Percentiles rank a stretch among this genome's conserved stretches.
phyloP scores from a whole-genome alignment of 2,888 invertebrate species.

The Andrena bicolor region DNA sequence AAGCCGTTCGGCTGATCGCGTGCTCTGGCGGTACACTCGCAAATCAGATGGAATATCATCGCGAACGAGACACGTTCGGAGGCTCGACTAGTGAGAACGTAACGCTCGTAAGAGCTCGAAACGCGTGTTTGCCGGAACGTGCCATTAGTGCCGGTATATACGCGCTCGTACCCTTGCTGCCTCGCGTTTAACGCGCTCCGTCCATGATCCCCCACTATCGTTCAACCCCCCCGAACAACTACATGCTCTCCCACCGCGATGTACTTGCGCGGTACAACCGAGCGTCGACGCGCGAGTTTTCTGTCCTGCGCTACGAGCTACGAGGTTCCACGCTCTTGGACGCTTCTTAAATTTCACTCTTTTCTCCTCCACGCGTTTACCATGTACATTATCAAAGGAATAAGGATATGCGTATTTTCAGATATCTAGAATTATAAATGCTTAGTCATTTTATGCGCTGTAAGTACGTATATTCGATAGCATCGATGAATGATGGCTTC shows the following conservation, averaged over 20 bases:
- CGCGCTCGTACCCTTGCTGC: constrained; percentile 48
- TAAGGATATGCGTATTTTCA: background rate
- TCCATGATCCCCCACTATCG: constrained; percentile 43
- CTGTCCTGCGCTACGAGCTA: background rate
- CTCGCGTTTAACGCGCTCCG: constrained; percentile 45
- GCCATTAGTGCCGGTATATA: constrained; percentile 71
- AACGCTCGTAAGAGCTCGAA: constrained; percentile 48
- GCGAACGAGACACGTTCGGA: constrained; percentile 26
- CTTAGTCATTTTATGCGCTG: too few species aligned
- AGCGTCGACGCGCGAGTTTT: background rate
- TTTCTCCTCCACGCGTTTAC: background rate
- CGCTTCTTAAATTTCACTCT: background rate
- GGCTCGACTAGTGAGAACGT: constrained; percentile 35
- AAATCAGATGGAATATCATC: constrained; percentile 47
- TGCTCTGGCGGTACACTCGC: constrained; percentile 53
- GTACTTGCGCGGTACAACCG: constrained; percentile 38
- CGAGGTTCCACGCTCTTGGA: background rate
- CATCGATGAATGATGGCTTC: too few species aligned
- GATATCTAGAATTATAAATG: background rate
- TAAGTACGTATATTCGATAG: too few species aligned
- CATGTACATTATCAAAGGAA: too few species aligned
- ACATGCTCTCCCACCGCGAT: constrained; percentile 42
- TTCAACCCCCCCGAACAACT: constrained; percentile 23
- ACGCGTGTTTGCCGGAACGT: constrained; percentile 68
- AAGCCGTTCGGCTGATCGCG: constrained; percentile 46